Percentiles rank a stretch among this genome's conserved stretches.
These are phyloP conservation scores for Neosalanx taihuensis DNA, from an alignment of 2,797 vertebrate species.

Conservation along the genomic window DNA sequence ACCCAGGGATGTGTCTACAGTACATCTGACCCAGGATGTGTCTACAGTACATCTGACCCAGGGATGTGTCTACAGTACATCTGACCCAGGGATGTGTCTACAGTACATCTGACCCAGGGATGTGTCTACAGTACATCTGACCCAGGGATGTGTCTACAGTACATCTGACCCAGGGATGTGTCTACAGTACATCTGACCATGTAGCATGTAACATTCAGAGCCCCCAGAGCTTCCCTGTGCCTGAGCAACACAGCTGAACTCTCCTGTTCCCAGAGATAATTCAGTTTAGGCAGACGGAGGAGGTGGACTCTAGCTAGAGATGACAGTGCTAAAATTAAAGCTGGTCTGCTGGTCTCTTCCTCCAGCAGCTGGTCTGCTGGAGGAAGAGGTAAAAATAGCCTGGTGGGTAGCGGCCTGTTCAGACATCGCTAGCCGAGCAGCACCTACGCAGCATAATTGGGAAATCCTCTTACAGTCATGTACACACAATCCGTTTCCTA, in stretches of 20 bases:
- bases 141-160: constrained; percentile 32
- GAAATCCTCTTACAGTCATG: too few relatives aligned
- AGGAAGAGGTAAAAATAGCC: constrained; percentile 69
- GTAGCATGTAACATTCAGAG: constrained; percentile 44
- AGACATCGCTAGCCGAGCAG: constrained; percentile 45
- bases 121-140: background rate
- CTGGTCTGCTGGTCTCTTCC: too few relatives aligned
- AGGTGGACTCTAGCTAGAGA: constrained; percentile 57
- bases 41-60: too few relatives aligned
- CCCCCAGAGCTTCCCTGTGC: constrained; percentile 14
- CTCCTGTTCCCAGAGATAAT: constrained; percentile 53
- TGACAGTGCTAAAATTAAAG: constrained; percentile 72
- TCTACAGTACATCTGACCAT: constrained; percentile 21
- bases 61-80: too few relatives aligned
- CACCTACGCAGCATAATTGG: constrained; percentile 18
- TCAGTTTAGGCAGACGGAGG: constrained; percentile 31
- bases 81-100: too few relatives aligned
- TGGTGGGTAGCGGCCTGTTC: constrained; percentile 56
- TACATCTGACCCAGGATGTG: too few relatives aligned
- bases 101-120: too few relatives aligned
- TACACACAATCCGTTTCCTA: too few relatives aligned
- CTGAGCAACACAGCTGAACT: constrained; percentile 44
- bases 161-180: constrained; percentile 22
- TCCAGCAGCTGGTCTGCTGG: too few relatives aligned
- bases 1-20: too few relatives aligned